Percentiles rank a stretch among this genome's conserved stretches.
phyloP scores from a whole-genome alignment of 2,888 invertebrate species.

The Agonopterix arenella region DNA sequence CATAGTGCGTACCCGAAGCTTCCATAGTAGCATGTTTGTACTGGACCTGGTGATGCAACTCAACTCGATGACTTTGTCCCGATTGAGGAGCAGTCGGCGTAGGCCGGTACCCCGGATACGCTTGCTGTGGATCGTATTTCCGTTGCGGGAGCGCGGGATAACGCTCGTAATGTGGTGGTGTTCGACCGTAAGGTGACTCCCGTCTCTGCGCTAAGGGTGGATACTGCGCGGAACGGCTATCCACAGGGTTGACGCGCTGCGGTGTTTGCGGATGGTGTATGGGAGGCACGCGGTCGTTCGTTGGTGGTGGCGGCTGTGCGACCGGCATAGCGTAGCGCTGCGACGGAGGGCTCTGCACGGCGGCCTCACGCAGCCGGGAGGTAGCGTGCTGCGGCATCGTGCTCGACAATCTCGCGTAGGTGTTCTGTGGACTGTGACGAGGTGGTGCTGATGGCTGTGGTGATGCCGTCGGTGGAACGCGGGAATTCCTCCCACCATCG shows the following conservation, averaged over 20 bases:
- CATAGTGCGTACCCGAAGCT: conserved; percentile 44
- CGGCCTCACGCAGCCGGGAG: conserved; percentile 48
- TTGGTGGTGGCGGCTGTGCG: conserved; percentile 54
- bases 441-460: conserved; percentile 53
- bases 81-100: conserved; percentile 39
- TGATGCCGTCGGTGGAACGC: conserved; percentile 41
- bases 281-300: conserved; percentile 67
- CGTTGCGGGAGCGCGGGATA: conserved; percentile 48
- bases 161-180: conserved; percentile 53
- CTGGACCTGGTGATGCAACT: conserved; percentile 46
- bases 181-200: conserved; percentile 50
- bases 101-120: conserved; percentile 63
- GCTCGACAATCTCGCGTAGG: conserved; percentile 55
- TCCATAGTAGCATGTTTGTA: conserved; percentile 54
- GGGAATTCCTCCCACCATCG: conserved; percentile 45
- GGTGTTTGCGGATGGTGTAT: conserved; percentile 60
- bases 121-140: conserved; percentile 65
- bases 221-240: conserved; percentile 48
- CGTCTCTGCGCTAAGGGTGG: conserved; percentile 46
- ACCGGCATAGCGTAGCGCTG: conserved; percentile 49
- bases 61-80: conserved; percentile 50
- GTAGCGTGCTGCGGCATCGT: conserved; percentile 54
- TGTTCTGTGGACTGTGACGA: conserved; percentile 59
- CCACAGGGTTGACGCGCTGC: conserved; percentile 39
- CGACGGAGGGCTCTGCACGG: conserved; percentile 47